A percentile compares a stretch with the other conserved stretches of the same genome.
These are phyloP conservation scores for Hippocampus zosterae DNA, from an alignment of 2,113 vertebrate species.

Conservation along the genomic window DNA sequence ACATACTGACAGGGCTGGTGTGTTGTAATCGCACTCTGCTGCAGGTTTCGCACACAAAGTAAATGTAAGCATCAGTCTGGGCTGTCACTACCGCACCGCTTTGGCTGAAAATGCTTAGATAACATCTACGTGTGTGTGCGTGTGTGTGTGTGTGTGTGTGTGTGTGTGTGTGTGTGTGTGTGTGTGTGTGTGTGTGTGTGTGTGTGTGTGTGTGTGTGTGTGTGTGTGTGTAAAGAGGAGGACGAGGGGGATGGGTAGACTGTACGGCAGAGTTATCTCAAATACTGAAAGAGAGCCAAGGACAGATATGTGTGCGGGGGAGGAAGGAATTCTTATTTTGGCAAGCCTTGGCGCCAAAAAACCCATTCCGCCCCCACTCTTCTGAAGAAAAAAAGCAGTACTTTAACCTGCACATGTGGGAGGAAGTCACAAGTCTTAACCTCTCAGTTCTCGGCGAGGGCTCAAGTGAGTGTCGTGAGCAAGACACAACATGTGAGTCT, in stretches of 20 bases:
- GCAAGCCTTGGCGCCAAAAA: slow-evolving; percentile 20
- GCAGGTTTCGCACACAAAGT: slow-evolving; percentile 27
- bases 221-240: background rate
- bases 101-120: slow-evolving; percentile 37
- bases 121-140: slow-evolving; percentile 31
- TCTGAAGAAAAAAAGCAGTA: background rate
- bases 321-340: slow-evolving; percentile 7
- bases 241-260: background rate
- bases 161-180: background rate
- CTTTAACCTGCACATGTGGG: slow-evolving; percentile 2
- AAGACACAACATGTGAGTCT: background rate
- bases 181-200: too few relatives aligned
- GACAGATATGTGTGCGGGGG: slow-evolving; percentile 23
- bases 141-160: background rate
- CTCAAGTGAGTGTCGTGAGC: background rate
- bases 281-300: slow-evolving; percentile 28
- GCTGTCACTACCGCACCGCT: slow-evolving; percentile 32
- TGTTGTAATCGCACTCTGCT: slow-evolving; percentile 43
- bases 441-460: background rate
- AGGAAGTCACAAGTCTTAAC: background rate
- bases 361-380: background rate
- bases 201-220: slow-evolving; percentile 7
- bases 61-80: slow-evolving; percentile 32
- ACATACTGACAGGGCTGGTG: slow-evolving; percentile 1
- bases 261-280: slow-evolving; percentile 40